Base-by-base conservation (phyloP, 2,113 vertebrate genomes). In the Hassar affinis region DNA sequence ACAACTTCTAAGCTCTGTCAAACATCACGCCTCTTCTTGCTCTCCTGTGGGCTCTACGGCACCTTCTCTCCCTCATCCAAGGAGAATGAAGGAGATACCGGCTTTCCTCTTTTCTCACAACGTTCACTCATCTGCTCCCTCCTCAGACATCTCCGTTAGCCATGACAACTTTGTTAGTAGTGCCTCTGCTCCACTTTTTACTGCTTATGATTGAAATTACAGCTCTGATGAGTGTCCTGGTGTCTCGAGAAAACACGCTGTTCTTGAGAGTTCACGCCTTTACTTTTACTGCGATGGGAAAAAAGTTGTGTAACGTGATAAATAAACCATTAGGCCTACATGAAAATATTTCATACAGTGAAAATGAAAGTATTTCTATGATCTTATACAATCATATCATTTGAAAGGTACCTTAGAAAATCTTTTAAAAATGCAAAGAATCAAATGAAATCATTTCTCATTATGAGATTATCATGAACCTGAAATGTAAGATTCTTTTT, bases 1-100 rank as follows among this genome's bases (percentile, higher is more conserved):
- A 91, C 90, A 87, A 92, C 91, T 93, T 92, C 90, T 91, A 92
- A 94, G 90, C 91, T 87, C 87, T 91, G 92, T 94, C 92, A 93
- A 92, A 93, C 90, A 90, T 89, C 91, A 89, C 87, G 91, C 92
- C 89, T 57, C 52, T 74, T 54, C 61, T 33, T 84, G 87, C 88
- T 93, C 90, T 90, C 90, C 75, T 30, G 80, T 75, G 87, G 85
- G 54, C 84, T 90, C 87, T 87, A 79, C 88, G 90, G 91, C 91
- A 92, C 93, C 93, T 91, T 88, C 89, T 85, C 88, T 85, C 91
- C 91, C 89, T 89, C 88, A 90, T 90, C 89, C 89, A 87, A 91
- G 89, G 89, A 90, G 89, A 90, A 88, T 11, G 89, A 88, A 87
- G 49, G 59, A 52, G 84, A 87, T 62, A 77, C 62, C 15, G 79